Percentiles rank a stretch among this genome's conserved stretches.
phyloP scores from a whole-genome alignment of 2,113 vertebrate species.

The Fukomys damarensis region DNA sequence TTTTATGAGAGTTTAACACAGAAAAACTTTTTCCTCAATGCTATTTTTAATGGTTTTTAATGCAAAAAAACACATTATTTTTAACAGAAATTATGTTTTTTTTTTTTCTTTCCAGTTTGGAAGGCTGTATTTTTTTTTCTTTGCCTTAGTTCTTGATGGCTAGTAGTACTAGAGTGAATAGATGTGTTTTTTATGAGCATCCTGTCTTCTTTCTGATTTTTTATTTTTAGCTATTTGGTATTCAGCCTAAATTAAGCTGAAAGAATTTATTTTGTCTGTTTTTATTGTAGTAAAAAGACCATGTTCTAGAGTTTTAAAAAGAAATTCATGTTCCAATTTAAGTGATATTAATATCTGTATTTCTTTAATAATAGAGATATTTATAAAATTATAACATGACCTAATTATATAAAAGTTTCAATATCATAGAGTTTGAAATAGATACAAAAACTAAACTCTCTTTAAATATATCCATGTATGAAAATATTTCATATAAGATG shows the following conservation, averaged over 20 bases:
- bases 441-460: neutral
- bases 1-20: neutral
- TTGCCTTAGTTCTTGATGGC: neutral
- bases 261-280: neutral
- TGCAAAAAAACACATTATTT: neutral
- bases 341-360: neutral
- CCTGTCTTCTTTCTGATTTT: neutral
- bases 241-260: neutral
- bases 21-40: neutral
- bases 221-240: neutral
- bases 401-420: conserved; percentile 2
- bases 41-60: no score
- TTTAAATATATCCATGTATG: neutral
- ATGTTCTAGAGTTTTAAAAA: neutral
- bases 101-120: neutral
- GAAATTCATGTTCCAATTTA: neutral
- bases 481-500: neutral
- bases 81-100: neutral
- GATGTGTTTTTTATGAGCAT: neutral
- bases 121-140: neutral
- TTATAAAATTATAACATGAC: neutral
- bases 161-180: neutral
- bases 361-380: conserved; percentile 33
- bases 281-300: neutral
- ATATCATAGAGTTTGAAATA: neutral